Base-by-base conservation (phyloP, 2,113 vertebrate genomes). In the Rhinopomastus cyanomelas region DNA sequence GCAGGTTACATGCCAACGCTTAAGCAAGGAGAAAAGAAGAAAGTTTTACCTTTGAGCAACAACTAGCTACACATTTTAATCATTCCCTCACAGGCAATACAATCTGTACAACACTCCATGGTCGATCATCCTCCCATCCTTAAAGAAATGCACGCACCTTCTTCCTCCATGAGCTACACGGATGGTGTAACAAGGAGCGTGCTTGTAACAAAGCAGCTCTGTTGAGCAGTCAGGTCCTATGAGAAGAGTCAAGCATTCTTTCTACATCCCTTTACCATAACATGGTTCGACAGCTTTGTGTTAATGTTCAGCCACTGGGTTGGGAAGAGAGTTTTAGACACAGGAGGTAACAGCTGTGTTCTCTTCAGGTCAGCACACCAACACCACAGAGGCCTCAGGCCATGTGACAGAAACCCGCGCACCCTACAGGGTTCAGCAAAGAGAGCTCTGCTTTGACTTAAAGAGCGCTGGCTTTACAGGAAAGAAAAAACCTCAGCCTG, bases 201-300 rank as follows among this genome's bases (percentile, higher is more conserved):
- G 62, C 83, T 18, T 37, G 16, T 59, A 82, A 84, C 67, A 82
- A 92, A 92, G 71, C 62, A 34, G 16, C 88, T 42, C 36, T 32
- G 9, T 46, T 11, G 7, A 75, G 52, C 65, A 81, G 69, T 57
- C 32, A 6, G 29, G 22, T 39, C 32, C 59, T n/a, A 16, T 5
- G 7, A 55, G 12, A 86, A 64, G 4, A 68, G n/a, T 46, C 61
- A 22, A 1, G 8, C 48, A 73, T 59, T 42, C 64, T n/a, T 72
- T 65, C 76, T 81, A 62, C 20, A 60, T 18, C 78, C 25, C 59
- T 76, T 60, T 59, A 53, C 42, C 37, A 37, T 23, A 56, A 65
- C 6, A 55, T 29, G 8, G 37, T 36, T 71, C 89, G 89, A 92
- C 82, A 85, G 65, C 46, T 68, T 87, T 83, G 69, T 42, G 83